Percentiles rank a stretch among this genome's conserved stretches.
Conservation (phyloP, 2,113 vertebrate genomes). For the Suncus etruscus region DNA sequence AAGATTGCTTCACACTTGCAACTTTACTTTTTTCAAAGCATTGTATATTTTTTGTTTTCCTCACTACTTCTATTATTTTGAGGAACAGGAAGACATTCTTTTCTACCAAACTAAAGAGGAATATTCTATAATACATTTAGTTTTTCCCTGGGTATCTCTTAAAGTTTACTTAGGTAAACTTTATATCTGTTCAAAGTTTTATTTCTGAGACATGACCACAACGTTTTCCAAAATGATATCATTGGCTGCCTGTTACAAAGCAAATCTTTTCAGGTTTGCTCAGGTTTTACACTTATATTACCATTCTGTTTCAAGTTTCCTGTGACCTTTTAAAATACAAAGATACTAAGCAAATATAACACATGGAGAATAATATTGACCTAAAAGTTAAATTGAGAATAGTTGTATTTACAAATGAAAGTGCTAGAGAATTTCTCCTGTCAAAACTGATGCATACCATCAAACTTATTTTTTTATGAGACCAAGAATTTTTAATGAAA, state of each 20-base stretch:
- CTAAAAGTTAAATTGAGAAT: conserved; percentile 16
- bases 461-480: conserved; percentile 78
- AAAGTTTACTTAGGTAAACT: conserved; percentile 21
- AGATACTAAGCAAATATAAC: background rate
- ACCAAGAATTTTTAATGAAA: conserved; percentile 90
- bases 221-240: background rate
- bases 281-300: background rate
- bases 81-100: too few species aligned
- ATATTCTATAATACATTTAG: background rate
- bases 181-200: conserved; percentile 28
- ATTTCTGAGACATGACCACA: background rate
- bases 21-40: background rate
- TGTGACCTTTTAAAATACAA: background rate
- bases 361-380: background rate
- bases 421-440: background rate
- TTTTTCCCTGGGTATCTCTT: conserved; percentile 19
- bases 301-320: background rate
- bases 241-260: background rate
- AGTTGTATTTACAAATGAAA: conserved; percentile 12
- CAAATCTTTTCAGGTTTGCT: background rate
- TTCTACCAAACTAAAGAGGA: too few species aligned
- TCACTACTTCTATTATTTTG: too few species aligned
- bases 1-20: background rate
- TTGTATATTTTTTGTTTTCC: background rate
- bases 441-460: background rate